Evolutionary conservation across 2,888 invertebrate genomes (phyloP), one percentile per base, ranked within the genome.

Genomic region (Eledone cirrhosa): DNA sequence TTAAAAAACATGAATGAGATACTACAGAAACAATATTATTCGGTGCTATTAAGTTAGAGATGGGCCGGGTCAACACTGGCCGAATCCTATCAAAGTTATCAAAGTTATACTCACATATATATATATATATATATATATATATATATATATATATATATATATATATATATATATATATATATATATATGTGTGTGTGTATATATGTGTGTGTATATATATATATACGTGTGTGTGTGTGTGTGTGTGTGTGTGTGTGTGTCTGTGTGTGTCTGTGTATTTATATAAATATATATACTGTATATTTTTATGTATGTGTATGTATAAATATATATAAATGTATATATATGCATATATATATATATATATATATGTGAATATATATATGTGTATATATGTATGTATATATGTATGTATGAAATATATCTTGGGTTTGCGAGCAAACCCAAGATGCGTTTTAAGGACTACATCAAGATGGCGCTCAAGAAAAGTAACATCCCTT

Each of bases 341-440:
- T 63, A 63, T 22, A 22, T 4, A 63, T 1, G n/a, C n/a, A 65
- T 65, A 65, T 65, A 65, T 65, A 65, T 65, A 65, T 65, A 65
- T 65, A 65, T 24, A 65, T 65, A 24, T 24, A 24, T 65, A 24
- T 65, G 24, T 65, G 7, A 5, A 65, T 65, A n/a, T 65, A 27
- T 65, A 11, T 65, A 11, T 65, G 24, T 65, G 24, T 65, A 1
- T 24, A 0, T 65, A 13, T n/a, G n/a, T 27, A 7, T n/a, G 22
- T 13, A 11, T 27, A 0, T 65, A 1, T 65, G 65, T 65, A 4
- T 63, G 22, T 16, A n/a, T n/a, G 19, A n/a, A n/a, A n/a, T n/a
- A n/a, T n/a, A n/a, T n/a, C n/a, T n/a, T n/a, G n/a, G n/a, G n/a
- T n/a, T n/a, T n/a, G n/a, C n/a, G n/a, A n/a, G n/a, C n/a, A n/a